Evolutionary conservation across 2,797 vertebrate species (phyloP).

Genomic region (Poecile montanus): DNA sequence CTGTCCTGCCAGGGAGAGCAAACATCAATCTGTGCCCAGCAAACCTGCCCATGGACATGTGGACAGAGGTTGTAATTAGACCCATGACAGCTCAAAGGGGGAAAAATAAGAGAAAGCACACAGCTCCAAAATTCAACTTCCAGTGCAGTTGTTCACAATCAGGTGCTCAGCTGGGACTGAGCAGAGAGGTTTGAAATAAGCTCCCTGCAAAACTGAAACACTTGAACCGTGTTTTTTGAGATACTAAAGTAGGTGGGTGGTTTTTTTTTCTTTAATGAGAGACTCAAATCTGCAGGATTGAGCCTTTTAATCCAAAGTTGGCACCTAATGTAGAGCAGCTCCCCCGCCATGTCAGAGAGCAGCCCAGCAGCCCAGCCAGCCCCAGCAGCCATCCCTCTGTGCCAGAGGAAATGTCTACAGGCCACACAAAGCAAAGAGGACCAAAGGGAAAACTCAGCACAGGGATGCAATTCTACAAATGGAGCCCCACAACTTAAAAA

Average conservation of each 20-base stretch:
- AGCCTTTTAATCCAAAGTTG: neutral
- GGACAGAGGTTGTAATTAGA: neutral
- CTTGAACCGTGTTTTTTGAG: neutral
- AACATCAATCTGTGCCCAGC: neutral
- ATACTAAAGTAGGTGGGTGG: rapidly evolving
- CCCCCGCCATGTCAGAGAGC: neutral
- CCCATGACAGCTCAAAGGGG: neutral
- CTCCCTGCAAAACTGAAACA: neutral
- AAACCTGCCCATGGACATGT: neutral
- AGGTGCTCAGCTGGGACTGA: neutral
- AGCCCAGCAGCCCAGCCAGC: neutral
- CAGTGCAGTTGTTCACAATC: neutral
- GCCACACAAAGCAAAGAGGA: neutral
- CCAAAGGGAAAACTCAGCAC: neutral
- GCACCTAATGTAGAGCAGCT: neutral
- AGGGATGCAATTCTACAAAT: neutral
- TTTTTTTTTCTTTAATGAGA: neutral
- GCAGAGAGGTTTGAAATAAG: neutral
- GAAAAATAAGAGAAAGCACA: no score
- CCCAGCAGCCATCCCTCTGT: neutral
- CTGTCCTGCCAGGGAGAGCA: neutral
- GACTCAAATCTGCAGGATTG: rapidly evolving
- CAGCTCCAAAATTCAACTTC: neutral
- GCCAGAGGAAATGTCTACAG: neutral
- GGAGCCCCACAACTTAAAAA: neutral